Evolutionary conservation across 2,113 vertebrate genomes (phyloP).

Genomic region (Semnopithecus entellus): DNA sequence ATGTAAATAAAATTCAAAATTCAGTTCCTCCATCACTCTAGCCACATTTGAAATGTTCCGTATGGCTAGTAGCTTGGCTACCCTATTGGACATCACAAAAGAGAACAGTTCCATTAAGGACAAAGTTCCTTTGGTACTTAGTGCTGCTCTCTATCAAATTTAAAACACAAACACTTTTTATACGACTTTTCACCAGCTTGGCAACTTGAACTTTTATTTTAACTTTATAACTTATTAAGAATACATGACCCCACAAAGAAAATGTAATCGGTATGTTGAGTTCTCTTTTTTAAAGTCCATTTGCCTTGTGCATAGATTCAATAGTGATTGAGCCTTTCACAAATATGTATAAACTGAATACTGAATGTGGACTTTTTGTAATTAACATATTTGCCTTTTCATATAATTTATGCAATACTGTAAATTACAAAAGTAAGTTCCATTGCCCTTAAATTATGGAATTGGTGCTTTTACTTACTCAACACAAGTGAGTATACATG

Average conservation of each 20-base stretch:
- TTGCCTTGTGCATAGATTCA: neutral
- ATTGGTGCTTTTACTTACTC: neutral
- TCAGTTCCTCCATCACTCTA: neutral
- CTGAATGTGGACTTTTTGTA: neutral
- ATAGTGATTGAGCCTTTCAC: neutral
- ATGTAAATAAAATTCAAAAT: neutral
- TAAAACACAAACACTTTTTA: neutral
- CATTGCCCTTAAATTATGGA: neutral
- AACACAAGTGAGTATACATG: neutral
- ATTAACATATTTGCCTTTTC: neutral
- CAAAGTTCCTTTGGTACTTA: constrained; percentile 8
- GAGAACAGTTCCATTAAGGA: neutral
- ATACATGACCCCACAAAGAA: neutral
- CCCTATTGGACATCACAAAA: neutral
- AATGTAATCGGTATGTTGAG: neutral
- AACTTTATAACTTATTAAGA: neutral
- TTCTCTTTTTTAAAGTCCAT: neutral
- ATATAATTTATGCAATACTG: neutral
- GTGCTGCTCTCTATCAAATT: neutral
- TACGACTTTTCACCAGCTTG: neutral
- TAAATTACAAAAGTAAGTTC: neutral
- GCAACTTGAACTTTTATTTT: neutral
- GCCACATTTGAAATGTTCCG: neutral
- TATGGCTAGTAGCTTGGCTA: neutral
- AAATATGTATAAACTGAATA: neutral